Conservation (phyloP, 2,888 invertebrate species). For the Lithophane leautieri region DNA sequence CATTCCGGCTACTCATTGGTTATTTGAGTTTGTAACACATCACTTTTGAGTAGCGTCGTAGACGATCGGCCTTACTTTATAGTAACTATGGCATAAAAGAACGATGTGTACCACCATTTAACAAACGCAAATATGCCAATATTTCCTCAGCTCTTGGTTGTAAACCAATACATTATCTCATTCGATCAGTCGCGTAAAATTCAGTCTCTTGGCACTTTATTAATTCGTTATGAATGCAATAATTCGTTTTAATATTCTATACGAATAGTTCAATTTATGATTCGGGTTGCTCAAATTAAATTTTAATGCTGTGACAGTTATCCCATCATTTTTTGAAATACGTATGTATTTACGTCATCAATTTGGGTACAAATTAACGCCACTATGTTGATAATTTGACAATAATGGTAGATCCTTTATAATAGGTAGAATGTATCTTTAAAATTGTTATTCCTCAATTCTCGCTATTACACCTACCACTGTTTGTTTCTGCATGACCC, state of each 20-base stretch:
- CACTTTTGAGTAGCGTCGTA: neutral
- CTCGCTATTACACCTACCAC: no score
- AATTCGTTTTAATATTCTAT: conserved; percentile 50
- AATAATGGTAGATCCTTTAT: no score
- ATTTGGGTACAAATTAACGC: neutral
- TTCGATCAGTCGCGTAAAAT: neutral
- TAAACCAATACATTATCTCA: conserved; percentile 9
- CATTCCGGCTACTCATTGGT: neutral
- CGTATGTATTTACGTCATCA: neutral
- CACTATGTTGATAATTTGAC: neutral
- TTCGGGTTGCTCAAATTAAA: conserved; percentile 54
- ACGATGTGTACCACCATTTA: neutral
- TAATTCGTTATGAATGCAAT: conserved; percentile 49
- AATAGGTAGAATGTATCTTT: no score
- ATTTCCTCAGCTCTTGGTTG: neutral
- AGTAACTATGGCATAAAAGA: neutral
- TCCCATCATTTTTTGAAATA: conserved; percentile 43
- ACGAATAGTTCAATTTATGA: conserved; percentile 42
- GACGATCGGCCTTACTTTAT: no score
- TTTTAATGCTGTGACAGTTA: conserved; percentile 26
- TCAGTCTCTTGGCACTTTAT: conserved; percentile 23
- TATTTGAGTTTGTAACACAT: neutral
- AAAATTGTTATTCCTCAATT: no score
- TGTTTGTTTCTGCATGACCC: no score
- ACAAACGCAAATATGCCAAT: neutral